phyloP scores from a whole-genome alignment of 2,797 vertebrate species.

The Phataginus tricuspis region DNA sequence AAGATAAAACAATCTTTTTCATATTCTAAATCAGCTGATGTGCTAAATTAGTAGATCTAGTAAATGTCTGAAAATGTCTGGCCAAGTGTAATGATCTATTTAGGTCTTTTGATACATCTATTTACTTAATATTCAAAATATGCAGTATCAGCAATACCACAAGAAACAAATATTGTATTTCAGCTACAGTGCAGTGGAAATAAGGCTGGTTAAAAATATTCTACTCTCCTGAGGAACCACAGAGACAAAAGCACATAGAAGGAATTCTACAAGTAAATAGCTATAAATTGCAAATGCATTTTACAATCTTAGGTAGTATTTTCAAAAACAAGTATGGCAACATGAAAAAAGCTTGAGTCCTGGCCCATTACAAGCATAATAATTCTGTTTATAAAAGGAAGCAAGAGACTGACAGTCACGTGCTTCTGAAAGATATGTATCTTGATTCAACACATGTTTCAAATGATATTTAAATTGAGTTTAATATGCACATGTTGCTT shows the following conservation, averaged over 20 bases:
- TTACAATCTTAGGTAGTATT: background rate
- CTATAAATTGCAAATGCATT: slow-evolving; percentile 27
- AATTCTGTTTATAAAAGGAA: slow-evolving; percentile 45
- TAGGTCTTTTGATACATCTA: background rate
- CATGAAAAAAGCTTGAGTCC: slow-evolving; percentile 16
- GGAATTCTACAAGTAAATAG: background rate
- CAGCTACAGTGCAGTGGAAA: slow-evolving; percentile 7
- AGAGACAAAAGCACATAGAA: slow-evolving; percentile 27
- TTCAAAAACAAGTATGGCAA: slow-evolving; percentile 46
- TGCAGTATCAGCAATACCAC: background rate
- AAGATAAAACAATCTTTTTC: background rate
- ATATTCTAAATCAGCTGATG: background rate
- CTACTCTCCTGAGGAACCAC: background rate
- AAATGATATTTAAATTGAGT: slow-evolving; percentile 36
- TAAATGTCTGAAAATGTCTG: slow-evolving; percentile 43
- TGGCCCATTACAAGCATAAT: background rate
- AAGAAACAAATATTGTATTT: background rate
- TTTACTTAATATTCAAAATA: slow-evolving; percentile 50
- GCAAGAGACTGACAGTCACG: background rate
- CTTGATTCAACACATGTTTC: slow-evolving; percentile 15
- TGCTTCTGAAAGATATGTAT: background rate
- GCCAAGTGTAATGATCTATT: slow-evolving; percentile 34
- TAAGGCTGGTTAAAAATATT: background rate
- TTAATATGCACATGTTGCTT: background rate
- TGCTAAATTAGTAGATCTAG: background rate